Base-by-base conservation (phyloP, 2,888 invertebrate species). In the Mellilla xanthometata region DNA sequence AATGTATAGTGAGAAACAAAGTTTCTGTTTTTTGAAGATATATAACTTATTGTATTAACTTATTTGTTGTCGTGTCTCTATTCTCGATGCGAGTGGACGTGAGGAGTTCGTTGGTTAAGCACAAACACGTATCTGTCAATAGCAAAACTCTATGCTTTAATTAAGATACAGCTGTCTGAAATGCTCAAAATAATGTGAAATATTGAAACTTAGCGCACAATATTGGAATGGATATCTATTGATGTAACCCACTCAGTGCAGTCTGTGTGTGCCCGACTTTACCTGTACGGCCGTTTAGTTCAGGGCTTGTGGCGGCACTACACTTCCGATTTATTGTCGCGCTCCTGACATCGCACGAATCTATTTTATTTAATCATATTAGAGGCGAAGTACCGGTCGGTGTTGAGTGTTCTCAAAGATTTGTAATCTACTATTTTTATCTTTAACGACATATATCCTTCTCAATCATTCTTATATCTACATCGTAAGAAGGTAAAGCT, bases 151-250 rank as follows among this genome's bases (percentile, higher is more conserved):
- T 78, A 78, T 77, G 84, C 81, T 86, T 83, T 77, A 74, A 74
- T 72, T 80, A 76, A 76, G 70, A 77, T 72, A 82, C 85, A 81
- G 78, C 87, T 89, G 87, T 88, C 87, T 75, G 75, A 72, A 63
- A 85, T 87, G 88, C 88, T 89, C 88, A 89, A 89, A 76, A 77
- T 77, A 77, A 76, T 81, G 82, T 86, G 82, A 85, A 48, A 84
- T 73, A 55, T 77, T 80, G 86, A 77, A 85, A 87, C 86, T 84
- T 85, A 85, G 84, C 88, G 88, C 88, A 89, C 88, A 89, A 87
- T 84, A 82, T 82, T 81, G 72, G 76, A 83, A 77, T 58, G 65
- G 71, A 72, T 79, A 76, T 74, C 68, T 83, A 81, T 82, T 79
- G 77, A 76, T 84, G 83, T 87, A 81, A 81, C 77, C 85, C 81